phyloP scores from a whole-genome alignment of 2,888 invertebrate species.

The Orchesellides sinensis region DNA sequence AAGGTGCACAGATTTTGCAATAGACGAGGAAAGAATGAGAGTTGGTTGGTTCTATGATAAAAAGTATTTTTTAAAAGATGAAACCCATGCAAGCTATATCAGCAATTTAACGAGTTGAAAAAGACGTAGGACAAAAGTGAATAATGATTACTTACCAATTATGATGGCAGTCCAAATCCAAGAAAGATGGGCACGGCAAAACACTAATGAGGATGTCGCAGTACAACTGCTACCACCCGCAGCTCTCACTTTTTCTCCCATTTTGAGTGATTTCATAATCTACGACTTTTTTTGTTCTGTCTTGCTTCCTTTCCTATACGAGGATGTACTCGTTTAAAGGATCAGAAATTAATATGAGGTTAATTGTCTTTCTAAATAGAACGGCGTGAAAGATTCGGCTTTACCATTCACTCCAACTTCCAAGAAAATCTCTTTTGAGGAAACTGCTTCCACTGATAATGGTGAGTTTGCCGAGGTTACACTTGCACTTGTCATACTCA shows the following conservation, averaged over 20 bases:
- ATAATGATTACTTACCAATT: slow-evolving; percentile 63
- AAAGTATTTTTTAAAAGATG: not conserved
- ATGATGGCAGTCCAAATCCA: slow-evolving; percentile 64
- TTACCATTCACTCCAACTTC: slow-evolving; percentile 36
- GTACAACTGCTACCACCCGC: slow-evolving; percentile 47
- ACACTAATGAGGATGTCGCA: slow-evolving; percentile 50
- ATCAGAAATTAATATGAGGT: slow-evolving; percentile 46
- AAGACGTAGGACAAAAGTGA: slow-evolving; percentile 23
- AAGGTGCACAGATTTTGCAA: no score
- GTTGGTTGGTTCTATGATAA: not conserved
- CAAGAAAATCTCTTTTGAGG: not conserved
- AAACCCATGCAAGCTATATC: not conserved
- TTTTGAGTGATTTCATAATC: slow-evolving; percentile 44
- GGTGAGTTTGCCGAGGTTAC: slow-evolving; percentile 7
- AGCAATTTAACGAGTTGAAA: not conserved
- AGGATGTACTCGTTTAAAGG: slow-evolving; percentile 4
- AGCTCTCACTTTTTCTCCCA: slow-evolving; percentile 44
- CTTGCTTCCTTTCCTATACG: not conserved
- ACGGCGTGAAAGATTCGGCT: slow-evolving; percentile 30
- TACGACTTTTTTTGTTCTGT: not conserved
- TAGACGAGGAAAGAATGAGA: no score
- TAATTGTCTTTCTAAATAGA: slow-evolving; percentile 51
- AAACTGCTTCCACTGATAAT: not conserved
- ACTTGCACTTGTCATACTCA: slow-evolving; percentile 59
- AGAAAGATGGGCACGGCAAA: slow-evolving; percentile 44